These are phyloP conservation scores for Subacronicta megacephala DNA, from an alignment of 2,888 invertebrate genomes.

Conservation along the genomic window DNA sequence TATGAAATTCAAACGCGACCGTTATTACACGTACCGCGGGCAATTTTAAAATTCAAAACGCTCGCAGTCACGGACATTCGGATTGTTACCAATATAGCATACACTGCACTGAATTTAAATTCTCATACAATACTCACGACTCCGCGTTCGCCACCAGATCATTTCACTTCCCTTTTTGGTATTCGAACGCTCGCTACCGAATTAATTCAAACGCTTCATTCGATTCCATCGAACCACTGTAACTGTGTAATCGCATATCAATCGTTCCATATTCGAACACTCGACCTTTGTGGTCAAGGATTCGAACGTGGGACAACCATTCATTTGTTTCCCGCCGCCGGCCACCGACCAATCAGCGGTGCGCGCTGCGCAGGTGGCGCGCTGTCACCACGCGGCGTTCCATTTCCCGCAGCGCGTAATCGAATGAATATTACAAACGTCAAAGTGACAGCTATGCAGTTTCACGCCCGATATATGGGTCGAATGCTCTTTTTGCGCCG, in stretches of 20 bases:
- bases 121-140: constrained; percentile 63
- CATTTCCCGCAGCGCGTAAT: constrained; percentile 84
- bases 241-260: constrained; percentile 72
- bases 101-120: constrained; percentile 78
- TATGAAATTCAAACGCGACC: constrained; percentile 67
- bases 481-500: constrained; percentile 80
- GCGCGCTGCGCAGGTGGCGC: constrained; percentile 75
- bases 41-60: constrained; percentile 81
- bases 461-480: constrained; percentile 78
- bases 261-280: constrained; percentile 77
- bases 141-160: constrained; percentile 57
- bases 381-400: constrained; percentile 81
- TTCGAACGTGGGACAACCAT: constrained; percentile 66
- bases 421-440: constrained; percentile 88
- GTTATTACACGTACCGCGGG: constrained; percentile 59
- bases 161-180: constrained; percentile 66
- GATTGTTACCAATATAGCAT: constrained; percentile 80
- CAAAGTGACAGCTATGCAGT: constrained; percentile 81
- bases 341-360: constrained; percentile 67
- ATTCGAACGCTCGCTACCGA: constrained; percentile 66
- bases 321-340: constrained; percentile 74
- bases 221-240: constrained; percentile 65
- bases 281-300: constrained; percentile 74
- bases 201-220: constrained; percentile 68
- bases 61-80: constrained; percentile 69